phyloP scores from a whole-genome alignment of 2,113 vertebrate species.

The Eptesicus fuscus region DNA sequence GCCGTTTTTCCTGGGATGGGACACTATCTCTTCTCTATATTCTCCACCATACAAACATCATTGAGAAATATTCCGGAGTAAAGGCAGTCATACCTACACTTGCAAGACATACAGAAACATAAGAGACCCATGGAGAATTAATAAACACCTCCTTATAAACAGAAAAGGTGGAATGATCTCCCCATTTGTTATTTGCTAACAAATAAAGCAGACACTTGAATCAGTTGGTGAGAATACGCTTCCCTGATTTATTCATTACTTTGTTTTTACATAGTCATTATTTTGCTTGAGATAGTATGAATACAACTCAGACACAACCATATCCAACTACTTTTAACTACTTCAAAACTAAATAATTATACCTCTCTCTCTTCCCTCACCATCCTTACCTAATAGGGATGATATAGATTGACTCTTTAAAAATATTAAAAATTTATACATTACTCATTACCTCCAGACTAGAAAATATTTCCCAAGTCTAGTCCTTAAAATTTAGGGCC shows the following conservation, averaged over 20 bases:
- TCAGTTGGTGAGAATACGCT: background rate
- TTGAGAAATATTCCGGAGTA: background rate
- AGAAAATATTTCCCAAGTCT: constrained; percentile 34
- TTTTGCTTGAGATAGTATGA: background rate
- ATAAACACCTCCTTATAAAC: background rate
- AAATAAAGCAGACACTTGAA: background rate
- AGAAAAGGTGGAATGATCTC: background rate
- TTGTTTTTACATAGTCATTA: background rate
- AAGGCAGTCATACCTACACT: background rate
- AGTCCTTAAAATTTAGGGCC: background rate
- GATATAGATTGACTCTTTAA: background rate
- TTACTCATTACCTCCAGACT: background rate
- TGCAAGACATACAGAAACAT: background rate
- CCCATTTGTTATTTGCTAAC: background rate
- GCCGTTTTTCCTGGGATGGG: background rate
- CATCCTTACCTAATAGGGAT: background rate
- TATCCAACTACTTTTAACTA: constrained; percentile 24
- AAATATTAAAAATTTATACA: background rate
- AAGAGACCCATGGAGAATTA: background rate
- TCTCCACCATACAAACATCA: background rate
- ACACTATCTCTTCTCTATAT: background rate
- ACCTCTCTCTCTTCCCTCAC: background rate
- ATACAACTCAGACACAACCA: background rate
- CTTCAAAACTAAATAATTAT: constrained; percentile 29
- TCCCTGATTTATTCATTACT: background rate